A percentile compares a stretch with the other conserved stretches of the same genome.
phyloP scores from a whole-genome alignment of 2,888 invertebrate species.

The Galeruca laticollis region DNA sequence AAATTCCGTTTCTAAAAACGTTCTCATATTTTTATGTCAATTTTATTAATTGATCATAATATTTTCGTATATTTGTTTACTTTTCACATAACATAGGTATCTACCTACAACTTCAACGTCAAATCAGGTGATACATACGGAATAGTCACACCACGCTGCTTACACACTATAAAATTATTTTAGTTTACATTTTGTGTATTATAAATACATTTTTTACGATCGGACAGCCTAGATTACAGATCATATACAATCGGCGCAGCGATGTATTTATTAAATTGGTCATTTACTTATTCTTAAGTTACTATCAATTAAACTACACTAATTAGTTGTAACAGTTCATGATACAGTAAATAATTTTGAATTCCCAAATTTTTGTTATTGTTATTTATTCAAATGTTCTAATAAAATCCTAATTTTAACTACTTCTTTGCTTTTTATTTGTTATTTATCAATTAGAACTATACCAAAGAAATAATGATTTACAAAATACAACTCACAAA shows the following conservation, averaged over 20 bases:
- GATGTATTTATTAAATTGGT: background rate
- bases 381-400: no score
- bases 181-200: slow-evolving; percentile 2
- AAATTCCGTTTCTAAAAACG: background rate
- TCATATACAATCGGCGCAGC: background rate
- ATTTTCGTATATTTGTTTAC: slow-evolving; percentile 43
- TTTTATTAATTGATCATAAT: slow-evolving; percentile 10
- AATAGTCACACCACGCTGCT: slow-evolving; percentile 29
- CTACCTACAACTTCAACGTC: slow-evolving; percentile 41
- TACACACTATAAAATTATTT: slow-evolving; percentile 11
- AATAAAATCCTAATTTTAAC: no score
- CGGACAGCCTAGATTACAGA: background rate
- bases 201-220: slow-evolving; percentile 4
- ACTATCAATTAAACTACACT: background rate
- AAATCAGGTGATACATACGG: slow-evolving; percentile 43
- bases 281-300: background rate
- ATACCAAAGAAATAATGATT: no score
- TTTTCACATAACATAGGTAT: slow-evolving; percentile 28
- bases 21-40: background rate
- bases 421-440: no score
- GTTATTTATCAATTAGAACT: no score
- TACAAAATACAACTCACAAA: no score
- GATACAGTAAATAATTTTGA: no score
- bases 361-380: no score
- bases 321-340: background rate